phyloP scores from a whole-genome alignment of 2,888 invertebrate genomes.

The Prosopocoilus inquinatus region DNA sequence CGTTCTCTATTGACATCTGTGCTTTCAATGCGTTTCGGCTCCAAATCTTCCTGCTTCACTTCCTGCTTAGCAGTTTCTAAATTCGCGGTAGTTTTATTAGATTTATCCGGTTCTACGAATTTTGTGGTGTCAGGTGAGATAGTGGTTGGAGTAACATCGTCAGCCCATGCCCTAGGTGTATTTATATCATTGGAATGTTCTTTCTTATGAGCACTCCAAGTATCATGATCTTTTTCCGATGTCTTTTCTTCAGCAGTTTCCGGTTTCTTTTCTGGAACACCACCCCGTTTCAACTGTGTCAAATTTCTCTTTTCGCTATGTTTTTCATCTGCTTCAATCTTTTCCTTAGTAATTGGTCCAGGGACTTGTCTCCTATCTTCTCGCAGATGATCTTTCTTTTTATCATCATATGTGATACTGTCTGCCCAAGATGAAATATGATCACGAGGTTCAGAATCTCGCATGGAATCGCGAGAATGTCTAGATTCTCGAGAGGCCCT shows the following conservation, averaged over 20 bases:
- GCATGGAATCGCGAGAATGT: slow-evolving; percentile 49
- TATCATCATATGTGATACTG: slow-evolving; percentile 40
- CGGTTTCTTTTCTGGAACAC: slow-evolving; percentile 36
- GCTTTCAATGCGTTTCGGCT: slow-evolving; percentile 43
- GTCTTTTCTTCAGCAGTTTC: slow-evolving; percentile 36
- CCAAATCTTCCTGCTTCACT: slow-evolving; percentile 19
- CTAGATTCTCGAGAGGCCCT: slow-evolving; percentile 56
- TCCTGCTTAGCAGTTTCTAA: slow-evolving; percentile 3
- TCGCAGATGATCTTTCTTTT: slow-evolving; percentile 40
- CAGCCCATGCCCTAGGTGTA: slow-evolving; percentile 51
- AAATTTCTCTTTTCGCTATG: slow-evolving; percentile 53
- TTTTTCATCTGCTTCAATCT: slow-evolving; percentile 59
- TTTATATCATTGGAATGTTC: slow-evolving; percentile 27
- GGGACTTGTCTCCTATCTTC: slow-evolving; percentile 54
- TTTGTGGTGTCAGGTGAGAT: slow-evolving; percentile 49
- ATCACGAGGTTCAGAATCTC: slow-evolving; percentile 51
- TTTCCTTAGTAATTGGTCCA: slow-evolving; percentile 61
- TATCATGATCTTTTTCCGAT: slow-evolving; percentile 31
- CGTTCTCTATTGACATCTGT: slow-evolving; percentile 33
- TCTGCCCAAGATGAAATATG: slow-evolving; percentile 52
- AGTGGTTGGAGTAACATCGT: slow-evolving; percentile 38
- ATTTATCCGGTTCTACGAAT: slow-evolving; percentile 50
- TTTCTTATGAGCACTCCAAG: slow-evolving; percentile 26
- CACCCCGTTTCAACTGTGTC: slow-evolving; percentile 54
- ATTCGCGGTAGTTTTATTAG: slow-evolving; percentile 28